Evolutionary conservation across 2,113 vertebrate genomes (phyloP).

Genomic region (Shinisaurus crocodilurus): DNA sequence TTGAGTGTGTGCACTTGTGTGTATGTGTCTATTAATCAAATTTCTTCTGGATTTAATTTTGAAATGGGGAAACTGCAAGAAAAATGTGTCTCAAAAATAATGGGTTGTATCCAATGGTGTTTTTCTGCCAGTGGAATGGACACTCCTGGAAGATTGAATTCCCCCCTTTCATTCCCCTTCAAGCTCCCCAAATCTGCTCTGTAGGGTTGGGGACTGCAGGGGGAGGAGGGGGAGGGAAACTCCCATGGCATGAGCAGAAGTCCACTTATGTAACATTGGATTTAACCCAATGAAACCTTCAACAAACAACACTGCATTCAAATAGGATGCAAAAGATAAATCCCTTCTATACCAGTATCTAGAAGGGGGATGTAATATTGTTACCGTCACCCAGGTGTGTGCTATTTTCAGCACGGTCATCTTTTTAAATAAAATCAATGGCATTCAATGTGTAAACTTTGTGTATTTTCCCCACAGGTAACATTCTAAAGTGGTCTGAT

Average conservation of each 20-base stretch:
- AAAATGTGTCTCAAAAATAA: background rate
- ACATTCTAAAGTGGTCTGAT: slow-evolving; percentile 89
- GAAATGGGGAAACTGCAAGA: background rate
- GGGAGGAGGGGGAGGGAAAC: no score
- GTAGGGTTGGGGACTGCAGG: no score
- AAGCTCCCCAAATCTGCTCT: no score
- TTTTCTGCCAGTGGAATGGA: no score
- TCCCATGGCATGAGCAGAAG: no score
- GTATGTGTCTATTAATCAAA: background rate
- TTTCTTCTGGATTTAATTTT: background rate
- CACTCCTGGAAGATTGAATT: no score
- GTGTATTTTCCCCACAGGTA: slow-evolving; percentile 74
- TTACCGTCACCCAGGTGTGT: background rate
- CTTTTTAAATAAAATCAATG: slow-evolving; percentile 11
- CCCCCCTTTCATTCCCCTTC: no score
- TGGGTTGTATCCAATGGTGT: background rate
- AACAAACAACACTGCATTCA: background rate
- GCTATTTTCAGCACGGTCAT: background rate
- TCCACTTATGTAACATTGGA: no score
- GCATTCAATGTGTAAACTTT: slow-evolving; percentile 33
- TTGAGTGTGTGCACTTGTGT: background rate
- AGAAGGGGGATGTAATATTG: no score
- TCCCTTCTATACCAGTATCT: slow-evolving; percentile 14
- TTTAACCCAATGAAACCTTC: no score
- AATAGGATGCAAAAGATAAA: background rate